Base-by-base conservation (phyloP, 2,888 invertebrate species). In the Oscheius sp. region DNA sequence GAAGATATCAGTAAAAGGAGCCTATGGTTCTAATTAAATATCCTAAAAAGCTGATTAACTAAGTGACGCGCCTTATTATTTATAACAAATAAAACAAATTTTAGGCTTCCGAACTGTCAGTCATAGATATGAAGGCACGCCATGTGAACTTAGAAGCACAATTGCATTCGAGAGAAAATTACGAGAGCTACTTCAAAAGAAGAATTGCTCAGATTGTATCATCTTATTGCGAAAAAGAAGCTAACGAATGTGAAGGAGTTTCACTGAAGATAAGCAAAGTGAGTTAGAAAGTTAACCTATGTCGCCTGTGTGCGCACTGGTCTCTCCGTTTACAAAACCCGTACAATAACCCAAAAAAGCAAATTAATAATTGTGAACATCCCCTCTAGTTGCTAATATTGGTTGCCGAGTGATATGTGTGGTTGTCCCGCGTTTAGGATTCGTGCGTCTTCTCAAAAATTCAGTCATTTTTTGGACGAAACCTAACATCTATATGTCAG, bases 121-220 rank as follows among this genome's bases (percentile, higher is more conserved):
- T 78, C 24, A 73, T 80, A 14, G 79, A 77, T 51, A 77, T 80
- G 78, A 36, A 74, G 64, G 67, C 74, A 49, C 38, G 79, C 26
- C 77, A 83, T 50, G 73, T 84, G n/a, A 81, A 85, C 56, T 69
- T 82, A 20, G 73, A 76, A 30, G 73, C 78, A 6, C 62, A 63
- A 20, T 74, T 82, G 28, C 73, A 82, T 61, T 80, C 80, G 1
- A 80, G 75, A 28, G 78, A 82, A 54, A 76, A 75, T 32, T 85
- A 80, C 67, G 77, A 78, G 70, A 72, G 74, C 47, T 85, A 85
- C 57, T 84, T 85, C 74, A 83, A 84, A 50, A 67, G 80, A 61
- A 68, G 85, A 41, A 78, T 85, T 24, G 80, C 85, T 8, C 73
- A 70, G 32, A 74, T 84, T 17, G 70, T 86, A 1, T 81, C 81